phyloP scores from a whole-genome alignment of 2,888 invertebrate species.

The Camptogramma bilineatum region DNA sequence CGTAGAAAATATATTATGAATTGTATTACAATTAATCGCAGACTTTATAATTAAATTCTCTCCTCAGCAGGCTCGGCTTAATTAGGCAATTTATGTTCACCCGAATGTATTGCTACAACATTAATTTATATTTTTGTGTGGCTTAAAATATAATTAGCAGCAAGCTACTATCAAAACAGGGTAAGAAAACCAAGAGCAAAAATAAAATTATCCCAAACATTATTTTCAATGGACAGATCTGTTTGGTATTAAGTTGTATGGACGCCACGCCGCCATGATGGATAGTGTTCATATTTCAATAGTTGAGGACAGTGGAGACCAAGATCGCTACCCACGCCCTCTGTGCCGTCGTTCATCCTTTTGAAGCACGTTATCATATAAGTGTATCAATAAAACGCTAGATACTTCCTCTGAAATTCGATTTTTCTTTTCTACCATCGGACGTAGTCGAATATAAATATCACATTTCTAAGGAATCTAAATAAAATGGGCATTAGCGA shows the following conservation, averaged over 20 bases:
- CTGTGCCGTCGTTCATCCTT: conserved; percentile 9
- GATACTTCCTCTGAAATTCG: background rate
- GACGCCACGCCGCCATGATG: conserved; percentile 48
- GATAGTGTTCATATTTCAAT: conserved; percentile 54
- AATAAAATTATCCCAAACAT: conserved; percentile 25
- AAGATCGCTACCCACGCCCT: conserved; percentile 21
- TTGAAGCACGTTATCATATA: background rate
- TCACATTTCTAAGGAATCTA: too few species aligned
- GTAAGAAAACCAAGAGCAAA: conserved; percentile 24
- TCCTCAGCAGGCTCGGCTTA: conserved; percentile 34
- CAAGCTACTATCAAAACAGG: conserved; percentile 12
- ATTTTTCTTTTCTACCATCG: background rate
- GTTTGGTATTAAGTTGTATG: conserved; percentile 47
- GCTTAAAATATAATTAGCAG: conserved; percentile 30
- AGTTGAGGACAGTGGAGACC: conserved; percentile 36
- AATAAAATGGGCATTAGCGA: too few species aligned
- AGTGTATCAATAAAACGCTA: conserved; percentile 10
- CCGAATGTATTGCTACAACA: conserved; percentile 36
- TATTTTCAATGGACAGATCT: conserved; percentile 48
- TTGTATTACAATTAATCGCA: conserved; percentile 29
- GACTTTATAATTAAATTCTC: conserved; percentile 38
- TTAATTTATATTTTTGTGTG: conserved; percentile 37
- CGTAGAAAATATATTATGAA: conserved; percentile 18
- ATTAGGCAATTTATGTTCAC: conserved; percentile 42
- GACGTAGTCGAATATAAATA: too few species aligned